Evolutionary conservation across 2,113 vertebrate species (phyloP).

Genomic region (Gobius niger): DNA sequence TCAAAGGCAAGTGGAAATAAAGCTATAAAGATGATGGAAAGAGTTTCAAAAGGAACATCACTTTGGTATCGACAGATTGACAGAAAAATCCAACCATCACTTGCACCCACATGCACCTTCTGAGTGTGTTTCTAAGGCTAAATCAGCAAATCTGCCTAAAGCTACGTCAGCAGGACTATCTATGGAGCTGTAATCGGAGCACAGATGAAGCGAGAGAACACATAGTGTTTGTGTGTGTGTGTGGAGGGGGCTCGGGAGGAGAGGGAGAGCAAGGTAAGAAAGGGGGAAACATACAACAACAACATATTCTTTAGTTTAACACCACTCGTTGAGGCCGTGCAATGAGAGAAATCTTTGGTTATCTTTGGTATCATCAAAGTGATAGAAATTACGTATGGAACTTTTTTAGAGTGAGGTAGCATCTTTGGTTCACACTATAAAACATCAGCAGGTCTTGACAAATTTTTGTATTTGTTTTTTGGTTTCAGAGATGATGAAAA

Average conservation of each 20-base stretch:
- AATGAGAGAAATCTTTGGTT: conserved; percentile 94
- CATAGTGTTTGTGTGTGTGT: conserved; percentile 46
- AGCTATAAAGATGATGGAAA: conserved; percentile 8
- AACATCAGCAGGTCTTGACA: conserved; percentile 95
- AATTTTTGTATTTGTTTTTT: conserved; percentile 63
- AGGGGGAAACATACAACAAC: conserved; percentile 70
- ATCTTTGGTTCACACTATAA: conserved; percentile 99
- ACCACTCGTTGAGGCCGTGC: conserved; percentile 88
- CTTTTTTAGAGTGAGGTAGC: conserved; percentile 96
- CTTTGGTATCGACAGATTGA: conserved; percentile 3
- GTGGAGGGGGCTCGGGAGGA: conserved; percentile 76
- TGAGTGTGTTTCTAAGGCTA: conserved; percentile 54
- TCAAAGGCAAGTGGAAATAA: conserved; percentile 22
- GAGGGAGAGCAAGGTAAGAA: conserved; percentile 32
- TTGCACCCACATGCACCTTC: not conserved
- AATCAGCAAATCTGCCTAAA: conserved; percentile 64
- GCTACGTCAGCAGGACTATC: conserved; percentile 65
- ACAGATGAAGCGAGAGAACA: conserved; percentile 62
- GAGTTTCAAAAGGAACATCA: conserved; percentile 1
- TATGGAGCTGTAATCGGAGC: conserved; percentile 62
- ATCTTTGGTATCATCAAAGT: conserved; percentile 99
- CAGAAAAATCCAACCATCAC: conserved; percentile 1
- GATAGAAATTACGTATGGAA: conserved; percentile 99
- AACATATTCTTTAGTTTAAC: conserved; percentile 64
- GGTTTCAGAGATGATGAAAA: conserved; percentile 73